A percentile compares a stretch with the other conserved stretches of the same genome.
Conservation (phyloP, 2,113 vertebrate genomes). For the Elaphurus davidianus region DNA sequence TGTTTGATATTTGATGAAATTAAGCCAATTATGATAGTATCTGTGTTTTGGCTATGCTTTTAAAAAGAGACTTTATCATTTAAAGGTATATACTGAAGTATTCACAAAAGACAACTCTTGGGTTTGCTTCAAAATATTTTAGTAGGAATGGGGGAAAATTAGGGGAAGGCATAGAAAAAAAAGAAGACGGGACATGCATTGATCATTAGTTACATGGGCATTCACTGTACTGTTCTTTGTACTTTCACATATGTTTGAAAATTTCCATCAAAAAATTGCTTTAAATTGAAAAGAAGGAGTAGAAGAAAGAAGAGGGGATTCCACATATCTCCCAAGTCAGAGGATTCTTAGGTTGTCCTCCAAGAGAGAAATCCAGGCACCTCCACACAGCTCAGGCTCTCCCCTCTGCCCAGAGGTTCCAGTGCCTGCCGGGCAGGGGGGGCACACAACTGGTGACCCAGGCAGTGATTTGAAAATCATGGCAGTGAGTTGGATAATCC, state of each 20-base stretch:
- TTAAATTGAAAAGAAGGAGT: not conserved
- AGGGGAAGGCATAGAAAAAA: not conserved
- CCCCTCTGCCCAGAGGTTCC: not conserved
- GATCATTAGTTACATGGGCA: not conserved
- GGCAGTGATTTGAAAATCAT: not conserved
- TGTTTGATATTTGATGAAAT: not conserved
- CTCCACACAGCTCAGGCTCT: not conserved
- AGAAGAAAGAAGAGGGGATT: not conserved
- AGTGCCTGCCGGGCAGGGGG: not conserved
- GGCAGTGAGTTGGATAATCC: conserved; percentile 35
- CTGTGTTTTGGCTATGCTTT: conserved; percentile 25
- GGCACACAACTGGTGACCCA: not conserved
- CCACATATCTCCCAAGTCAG: not conserved
- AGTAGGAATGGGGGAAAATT: not conserved
- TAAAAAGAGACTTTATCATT: not conserved
- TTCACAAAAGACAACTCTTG: not conserved
- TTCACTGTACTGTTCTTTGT: not conserved
- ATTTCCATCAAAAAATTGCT: not conserved
- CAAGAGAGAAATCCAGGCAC: not conserved
- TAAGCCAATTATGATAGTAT: not conserved
- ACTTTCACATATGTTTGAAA: not conserved
- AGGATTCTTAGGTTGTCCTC: not conserved
- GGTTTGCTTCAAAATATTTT: not conserved
- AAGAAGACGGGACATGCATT: not conserved
- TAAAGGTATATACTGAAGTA: not conserved